Evolutionary conservation across 2,888 invertebrate species (phyloP).

Genomic region (Andrena camellia): DNA sequence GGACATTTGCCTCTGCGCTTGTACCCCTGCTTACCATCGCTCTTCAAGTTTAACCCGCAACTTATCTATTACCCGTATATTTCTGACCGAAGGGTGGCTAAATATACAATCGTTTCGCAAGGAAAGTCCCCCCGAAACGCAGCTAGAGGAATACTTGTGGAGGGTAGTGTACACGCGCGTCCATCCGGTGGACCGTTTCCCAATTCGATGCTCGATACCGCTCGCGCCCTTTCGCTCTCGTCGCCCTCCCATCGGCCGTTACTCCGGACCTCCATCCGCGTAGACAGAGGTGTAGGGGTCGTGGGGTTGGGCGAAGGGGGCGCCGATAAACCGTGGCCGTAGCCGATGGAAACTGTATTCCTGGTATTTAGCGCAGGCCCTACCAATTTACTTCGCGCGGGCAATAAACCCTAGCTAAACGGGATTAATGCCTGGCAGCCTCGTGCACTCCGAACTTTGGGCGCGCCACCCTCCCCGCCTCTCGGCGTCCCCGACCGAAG

Average conservation of each 20-base stretch:
- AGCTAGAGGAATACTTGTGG: constrained; percentile 24
- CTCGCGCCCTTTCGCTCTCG: constrained; percentile 42
- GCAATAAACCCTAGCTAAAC: constrained; percentile 82
- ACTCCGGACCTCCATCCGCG: constrained; percentile 32
- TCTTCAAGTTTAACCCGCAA: too few species aligned
- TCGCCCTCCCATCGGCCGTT: constrained; percentile 27
- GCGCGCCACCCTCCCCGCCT: constrained; percentile 9
- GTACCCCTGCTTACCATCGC: too few species aligned
- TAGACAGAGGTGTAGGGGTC: constrained; percentile 19
- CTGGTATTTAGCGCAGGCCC: constrained; percentile 79
- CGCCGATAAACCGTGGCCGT: constrained; percentile 58
- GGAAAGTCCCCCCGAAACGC: neutral
- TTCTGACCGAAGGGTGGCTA: neutral
- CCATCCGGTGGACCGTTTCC: constrained; percentile 70
- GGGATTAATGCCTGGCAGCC: constrained; percentile 78
- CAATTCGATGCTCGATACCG: constrained; percentile 66
- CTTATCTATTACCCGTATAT: too few species aligned
- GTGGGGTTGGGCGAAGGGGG: constrained; percentile 25
- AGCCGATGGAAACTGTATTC: constrained; percentile 76
- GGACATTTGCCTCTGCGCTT: neutral
- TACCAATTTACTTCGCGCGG: constrained; percentile 79
- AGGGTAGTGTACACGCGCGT: constrained; percentile 31
- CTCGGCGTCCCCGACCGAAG: constrained; percentile 18
- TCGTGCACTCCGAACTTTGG: constrained; percentile 39
- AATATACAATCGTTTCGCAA: neutral